Evolutionary conservation across 2,113 vertebrate species (phyloP).

Genomic region (Orientallactaga bullata): DNA sequence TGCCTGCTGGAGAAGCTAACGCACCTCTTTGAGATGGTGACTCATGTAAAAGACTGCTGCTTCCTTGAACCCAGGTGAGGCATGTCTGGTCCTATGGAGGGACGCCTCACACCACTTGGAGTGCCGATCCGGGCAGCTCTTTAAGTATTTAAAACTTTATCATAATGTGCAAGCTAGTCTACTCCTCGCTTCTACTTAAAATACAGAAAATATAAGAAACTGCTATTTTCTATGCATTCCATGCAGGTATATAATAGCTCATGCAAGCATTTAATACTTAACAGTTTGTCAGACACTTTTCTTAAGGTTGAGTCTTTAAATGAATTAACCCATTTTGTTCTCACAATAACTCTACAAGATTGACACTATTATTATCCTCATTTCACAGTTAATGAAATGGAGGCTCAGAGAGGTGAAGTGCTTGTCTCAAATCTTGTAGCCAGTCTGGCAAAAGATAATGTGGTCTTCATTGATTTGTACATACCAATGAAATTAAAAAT

Average conservation of each 20-base stretch:
- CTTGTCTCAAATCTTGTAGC: neutral
- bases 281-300: neutral
- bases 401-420: neutral
- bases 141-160: constrained; percentile 37
- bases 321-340: constrained; percentile 3
- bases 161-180: constrained; percentile 20
- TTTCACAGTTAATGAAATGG: neutral
- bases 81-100: neutral
- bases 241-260: neutral
- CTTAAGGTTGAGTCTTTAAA: neutral
- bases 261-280: neutral
- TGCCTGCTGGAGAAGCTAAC: neutral
- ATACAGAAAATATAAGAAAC: neutral
- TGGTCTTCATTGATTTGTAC: neutral
- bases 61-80: neutral
- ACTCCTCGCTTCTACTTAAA: neutral
- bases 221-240: neutral
- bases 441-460: neutral
- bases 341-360: neutral
- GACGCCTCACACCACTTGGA: neutral
- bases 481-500: constrained; percentile 9
- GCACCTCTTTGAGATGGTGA: neutral
- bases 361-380: neutral
- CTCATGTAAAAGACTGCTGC: rapidly evolving
- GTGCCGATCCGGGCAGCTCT: neutral